Base-by-base conservation (phyloP, 1,140 invertebrate species). In the Stenopsyche tienmushanensis region DNA sequence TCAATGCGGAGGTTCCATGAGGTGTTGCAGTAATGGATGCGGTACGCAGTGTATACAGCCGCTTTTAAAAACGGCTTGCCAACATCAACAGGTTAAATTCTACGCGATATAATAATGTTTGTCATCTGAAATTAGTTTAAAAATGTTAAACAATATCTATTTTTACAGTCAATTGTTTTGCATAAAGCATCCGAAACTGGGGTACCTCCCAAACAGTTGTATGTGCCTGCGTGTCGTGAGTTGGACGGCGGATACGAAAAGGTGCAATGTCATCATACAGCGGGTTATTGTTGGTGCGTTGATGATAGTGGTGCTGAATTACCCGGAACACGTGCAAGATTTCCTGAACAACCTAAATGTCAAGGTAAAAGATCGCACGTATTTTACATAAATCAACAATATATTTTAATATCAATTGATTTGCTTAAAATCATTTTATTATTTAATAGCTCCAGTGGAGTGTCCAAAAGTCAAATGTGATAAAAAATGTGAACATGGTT, bases 201-300 rank as follows among this genome's bases (percentile, higher is more conserved):
- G 1, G 87, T 88, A 45, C 89, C 89, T 0, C 87, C 86, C 0
- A 80, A 84, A 3, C 83, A 89, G 67, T 86, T 86, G 25, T 93
- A 91, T 72, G 86, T 93, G 25, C 93, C 93, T 0, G 82, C 86
- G 26, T 97, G 94, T 76, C 71, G 78, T 7, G 85, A 87, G 62
- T 76, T 79, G 0, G 86, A 89, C 50, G 93, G 93, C 3, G 84
- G 83, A 17, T 97, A 90, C 77, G 83, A 88, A 54, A 75, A 83
- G 1, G 86, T 92, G 3, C 94, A 96, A 72, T 97, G 94, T 73
- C 85, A 90, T 72, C 83, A 84, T 0, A 83, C 85, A 3, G 84
- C 84, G 25, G 87, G 86, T 5, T 83, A 88, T 68, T 97, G 94
- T 74, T 96, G 93, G 93, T 96, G 94, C 77, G 92, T 95, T 0